A percentile compares a stretch with the other conserved stretches of the same genome.
These are phyloP conservation scores for Furnarius figulus DNA, from an alignment of 2,113 vertebrate genomes.

Conservation along the genomic window DNA sequence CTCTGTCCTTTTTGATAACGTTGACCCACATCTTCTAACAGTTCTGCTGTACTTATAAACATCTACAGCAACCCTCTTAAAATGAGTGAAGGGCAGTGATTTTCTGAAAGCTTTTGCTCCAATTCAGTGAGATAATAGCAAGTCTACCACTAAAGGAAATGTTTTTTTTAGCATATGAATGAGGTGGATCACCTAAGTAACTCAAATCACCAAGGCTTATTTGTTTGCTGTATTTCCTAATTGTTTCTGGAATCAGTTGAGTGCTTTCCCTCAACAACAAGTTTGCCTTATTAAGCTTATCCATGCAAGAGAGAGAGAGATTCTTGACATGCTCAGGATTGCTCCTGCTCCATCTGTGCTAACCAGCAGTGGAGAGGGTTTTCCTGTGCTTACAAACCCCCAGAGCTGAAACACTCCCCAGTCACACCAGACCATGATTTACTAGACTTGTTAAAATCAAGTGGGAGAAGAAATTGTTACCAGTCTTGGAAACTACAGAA, in stretches of 20 bases:
- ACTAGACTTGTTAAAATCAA: slow-evolving; percentile 41
- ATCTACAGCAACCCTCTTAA: background rate
- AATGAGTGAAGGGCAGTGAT: background rate
- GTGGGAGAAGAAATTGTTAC: slow-evolving; percentile 8
- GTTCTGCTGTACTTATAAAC: background rate
- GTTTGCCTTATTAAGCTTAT: slow-evolving; percentile 33
- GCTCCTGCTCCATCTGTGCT: slow-evolving; percentile 26
- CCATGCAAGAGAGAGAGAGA: background rate
- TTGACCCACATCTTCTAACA: background rate
- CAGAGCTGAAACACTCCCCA: background rate
- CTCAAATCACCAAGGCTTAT: slow-evolving; percentile 9
- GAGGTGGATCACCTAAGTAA: background rate
- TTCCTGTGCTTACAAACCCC: slow-evolving; percentile 30
- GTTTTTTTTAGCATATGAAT: background rate
- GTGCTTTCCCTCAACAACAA: slow-evolving; percentile 10
- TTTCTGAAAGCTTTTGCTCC: slow-evolving; percentile 3
- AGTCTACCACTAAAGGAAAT: background rate
- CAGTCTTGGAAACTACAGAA: slow-evolving; percentile 35
- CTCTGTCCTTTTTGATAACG: background rate
- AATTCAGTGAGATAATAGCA: background rate
- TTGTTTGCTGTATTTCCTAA: slow-evolving; percentile 47
- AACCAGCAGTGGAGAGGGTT: slow-evolving; percentile 8
- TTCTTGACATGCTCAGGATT: slow-evolving; percentile 7
- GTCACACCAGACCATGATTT: slow-evolving; percentile 10
- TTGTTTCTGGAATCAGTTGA: slow-evolving; percentile 40